phyloP scores from a whole-genome alignment of 2,888 invertebrate genomes.

The Lissonota sp. region DNA sequence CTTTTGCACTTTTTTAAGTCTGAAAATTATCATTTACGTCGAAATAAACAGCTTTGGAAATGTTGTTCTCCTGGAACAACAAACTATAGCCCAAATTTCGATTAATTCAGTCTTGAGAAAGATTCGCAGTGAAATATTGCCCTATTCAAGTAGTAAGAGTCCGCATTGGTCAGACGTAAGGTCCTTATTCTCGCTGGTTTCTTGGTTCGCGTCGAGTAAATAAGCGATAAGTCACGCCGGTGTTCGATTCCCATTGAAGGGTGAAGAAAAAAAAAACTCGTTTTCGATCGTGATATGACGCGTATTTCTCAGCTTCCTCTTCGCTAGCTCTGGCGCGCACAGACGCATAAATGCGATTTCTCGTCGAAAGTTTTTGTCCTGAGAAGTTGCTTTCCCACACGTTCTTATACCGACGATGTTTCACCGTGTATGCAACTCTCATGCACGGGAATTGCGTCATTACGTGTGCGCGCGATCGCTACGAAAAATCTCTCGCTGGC shows the following conservation, averaged over 20 bases:
- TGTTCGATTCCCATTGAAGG: conserved; percentile 36
- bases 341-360: conserved; percentile 22
- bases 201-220: not conserved
- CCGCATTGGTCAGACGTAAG: conserved; percentile 45
- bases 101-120: not conserved
- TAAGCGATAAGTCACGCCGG: conserved; percentile 46
- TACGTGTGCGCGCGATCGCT: conserved; percentile 70
- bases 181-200: conserved; percentile 6
- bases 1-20: too few relatives aligned
- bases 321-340: conserved; percentile 10
- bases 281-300: conserved; percentile 61
- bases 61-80: not conserved
- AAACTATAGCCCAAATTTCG: not conserved
- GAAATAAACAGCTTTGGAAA: too few relatives aligned
- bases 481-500: conserved; percentile 31
- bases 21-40: too few relatives aligned
- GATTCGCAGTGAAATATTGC: not conserved
- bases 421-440: conserved; percentile 19
- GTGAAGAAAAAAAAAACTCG: conserved; percentile 9
- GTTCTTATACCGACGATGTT: conserved; percentile 38
- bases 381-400: conserved; percentile 60
- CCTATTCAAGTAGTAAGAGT: conserved; percentile 34
- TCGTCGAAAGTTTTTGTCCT: conserved; percentile 44
- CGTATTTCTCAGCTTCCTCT: conserved; percentile 41
- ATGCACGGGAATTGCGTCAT: conserved; percentile 67